These are phyloP conservation scores for Hippocampus kuda DNA, from an alignment of 2,797 vertebrate species.

Conservation along the genomic window DNA sequence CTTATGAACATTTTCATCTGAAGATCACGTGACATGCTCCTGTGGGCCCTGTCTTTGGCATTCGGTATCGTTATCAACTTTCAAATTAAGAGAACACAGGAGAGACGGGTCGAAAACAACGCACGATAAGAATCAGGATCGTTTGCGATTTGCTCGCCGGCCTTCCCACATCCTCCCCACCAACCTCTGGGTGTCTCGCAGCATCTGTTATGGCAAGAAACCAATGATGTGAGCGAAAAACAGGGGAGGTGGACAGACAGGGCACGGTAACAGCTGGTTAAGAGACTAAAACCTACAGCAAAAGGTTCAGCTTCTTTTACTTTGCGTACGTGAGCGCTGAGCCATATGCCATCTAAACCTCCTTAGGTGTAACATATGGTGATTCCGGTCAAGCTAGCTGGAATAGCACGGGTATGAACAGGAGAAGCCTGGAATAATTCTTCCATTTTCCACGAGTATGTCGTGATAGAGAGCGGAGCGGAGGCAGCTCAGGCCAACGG, in stretches of 20 bases:
- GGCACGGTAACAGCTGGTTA: conserved; percentile 43
- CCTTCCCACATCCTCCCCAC: conserved; percentile 19
- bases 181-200: conserved; percentile 29
- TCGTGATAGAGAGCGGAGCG: conserved; percentile 17
- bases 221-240: conserved; percentile 13
- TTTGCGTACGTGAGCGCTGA: conserved; percentile 11
- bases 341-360: conserved; percentile 38
- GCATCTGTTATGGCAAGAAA: conserved; percentile 36
- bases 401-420: conserved; percentile 16
- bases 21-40: background rate
- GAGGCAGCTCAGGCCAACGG: conserved; percentile 7
- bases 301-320: conserved; percentile 17
- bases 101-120: background rate
- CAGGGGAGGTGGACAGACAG: conserved; percentile 12
- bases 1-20: conserved; percentile 3
- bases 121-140: conserved; percentile 6
- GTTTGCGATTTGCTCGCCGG: conserved; percentile 9
- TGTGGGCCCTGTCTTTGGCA: background rate
- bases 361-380: conserved; percentile 57
- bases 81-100: background rate
- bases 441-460: conserved; percentile 15
- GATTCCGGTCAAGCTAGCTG: conserved; percentile 38
- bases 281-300: conserved; percentile 35
- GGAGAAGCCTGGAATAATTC: conserved; percentile 23
- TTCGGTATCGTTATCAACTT: conserved; percentile 1